Evolutionary conservation across 2,888 invertebrate species (phyloP).

Genomic region (Andrena chrysosceles): DNA sequence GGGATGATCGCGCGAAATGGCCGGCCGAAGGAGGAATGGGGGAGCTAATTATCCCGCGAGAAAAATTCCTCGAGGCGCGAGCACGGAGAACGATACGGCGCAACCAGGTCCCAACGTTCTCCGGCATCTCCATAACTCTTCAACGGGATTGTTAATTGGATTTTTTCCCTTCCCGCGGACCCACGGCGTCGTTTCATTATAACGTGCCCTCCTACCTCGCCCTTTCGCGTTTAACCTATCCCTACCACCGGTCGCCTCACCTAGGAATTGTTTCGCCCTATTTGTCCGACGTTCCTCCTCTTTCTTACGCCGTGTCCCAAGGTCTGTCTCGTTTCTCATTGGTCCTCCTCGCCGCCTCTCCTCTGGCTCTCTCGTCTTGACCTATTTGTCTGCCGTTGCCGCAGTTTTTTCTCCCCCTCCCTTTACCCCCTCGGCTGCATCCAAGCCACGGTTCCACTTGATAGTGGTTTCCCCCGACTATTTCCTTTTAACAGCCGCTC

Average conservation of each 20-base stretch:
- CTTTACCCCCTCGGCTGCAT: background rate
- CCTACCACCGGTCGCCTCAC: background rate
- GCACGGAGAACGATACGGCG: conserved; percentile 39
- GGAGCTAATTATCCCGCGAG: conserved; percentile 71
- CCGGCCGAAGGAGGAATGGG: conserved; percentile 5
- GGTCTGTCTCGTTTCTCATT: conserved; percentile 30
- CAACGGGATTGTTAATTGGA: conserved; percentile 76
- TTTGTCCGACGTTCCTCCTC: conserved; percentile 19
- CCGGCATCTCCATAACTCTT: conserved; percentile 72
- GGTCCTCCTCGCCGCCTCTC: background rate
- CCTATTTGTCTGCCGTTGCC: conserved; percentile 22
- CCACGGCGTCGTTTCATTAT: conserved; percentile 53
- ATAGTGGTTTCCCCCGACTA: conserved; percentile 24
- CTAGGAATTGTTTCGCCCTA: conserved; percentile 42
- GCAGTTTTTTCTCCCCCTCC: background rate
- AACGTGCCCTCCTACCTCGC: conserved; percentile 21
- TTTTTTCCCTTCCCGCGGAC: conserved; percentile 48
- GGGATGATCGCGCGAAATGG: conserved; percentile 53
- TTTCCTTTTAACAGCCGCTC: conserved; percentile 49
- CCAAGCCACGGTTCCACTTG: background rate
- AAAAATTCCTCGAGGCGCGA: conserved; percentile 68
- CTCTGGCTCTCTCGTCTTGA: conserved; percentile 23
- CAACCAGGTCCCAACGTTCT: conserved; percentile 29
- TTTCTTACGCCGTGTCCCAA: background rate
- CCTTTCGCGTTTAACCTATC: conserved; percentile 19